A percentile compares a stretch with the other conserved stretches of the same genome.
These are phyloP conservation scores for Eupeodes latifasciatus DNA, from an alignment of 2,888 invertebrate species.

Conservation along the genomic window DNA sequence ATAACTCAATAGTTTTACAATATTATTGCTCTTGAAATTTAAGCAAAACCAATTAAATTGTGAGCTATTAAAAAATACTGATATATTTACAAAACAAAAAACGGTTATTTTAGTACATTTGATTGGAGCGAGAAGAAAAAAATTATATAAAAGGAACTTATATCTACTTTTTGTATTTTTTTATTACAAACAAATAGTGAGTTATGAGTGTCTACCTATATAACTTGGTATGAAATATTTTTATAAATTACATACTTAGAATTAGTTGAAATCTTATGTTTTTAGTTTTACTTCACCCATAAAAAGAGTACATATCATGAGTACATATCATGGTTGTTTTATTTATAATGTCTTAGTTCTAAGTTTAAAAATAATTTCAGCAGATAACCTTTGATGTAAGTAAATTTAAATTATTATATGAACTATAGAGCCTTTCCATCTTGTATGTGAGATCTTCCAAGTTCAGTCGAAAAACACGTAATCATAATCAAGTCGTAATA, in stretches of 20 bases:
- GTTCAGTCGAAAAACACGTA: no score
- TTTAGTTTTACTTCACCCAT: not conserved
- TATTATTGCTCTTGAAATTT: constrained; percentile 46
- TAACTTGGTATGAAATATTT: constrained; percentile 33
- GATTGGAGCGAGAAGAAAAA: not conserved
- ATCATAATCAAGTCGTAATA: no score
- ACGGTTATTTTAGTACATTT: not conserved
- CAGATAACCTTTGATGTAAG: constrained; percentile 54
- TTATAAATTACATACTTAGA: constrained; percentile 65
- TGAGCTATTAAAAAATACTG: not conserved
- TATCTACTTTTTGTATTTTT: not conserved
- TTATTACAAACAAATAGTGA: not conserved
- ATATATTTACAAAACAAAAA: constrained; percentile 64
- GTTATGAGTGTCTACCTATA: not conserved
- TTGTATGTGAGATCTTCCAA: not conserved
- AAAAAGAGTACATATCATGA: not conserved
- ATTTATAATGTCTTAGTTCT: constrained; percentile 30
- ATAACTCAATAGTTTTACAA: constrained; percentile 35
- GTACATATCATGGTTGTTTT: not conserved
- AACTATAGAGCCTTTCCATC: no score
- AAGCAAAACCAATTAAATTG: constrained; percentile 38
- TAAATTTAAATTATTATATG: not conserved
- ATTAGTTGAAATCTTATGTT: constrained; percentile 43
- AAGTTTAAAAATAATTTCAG: constrained; percentile 32
- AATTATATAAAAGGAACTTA: constrained; percentile 4